Evolutionary conservation across 2,797 vertebrate genomes (phyloP).

Genomic region (Harpagifer antarcticus): DNA sequence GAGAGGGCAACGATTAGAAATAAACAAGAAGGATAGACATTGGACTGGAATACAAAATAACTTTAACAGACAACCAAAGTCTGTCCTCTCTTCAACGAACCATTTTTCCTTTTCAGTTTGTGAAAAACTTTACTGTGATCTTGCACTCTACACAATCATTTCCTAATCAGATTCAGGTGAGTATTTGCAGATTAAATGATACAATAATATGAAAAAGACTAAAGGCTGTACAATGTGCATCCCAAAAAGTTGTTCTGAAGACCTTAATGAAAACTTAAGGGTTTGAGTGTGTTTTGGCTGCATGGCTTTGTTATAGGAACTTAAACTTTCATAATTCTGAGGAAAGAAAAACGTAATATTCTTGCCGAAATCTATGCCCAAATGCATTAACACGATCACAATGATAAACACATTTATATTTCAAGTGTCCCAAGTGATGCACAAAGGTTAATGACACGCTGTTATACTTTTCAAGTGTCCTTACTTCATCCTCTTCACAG

Average conservation of each 20-base stretch:
- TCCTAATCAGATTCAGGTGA: neutral
- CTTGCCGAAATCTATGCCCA: no score
- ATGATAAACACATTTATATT: no score
- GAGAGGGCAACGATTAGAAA: constrained; percentile 8
- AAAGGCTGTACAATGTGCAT: neutral
- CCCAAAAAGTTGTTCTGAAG: no score
- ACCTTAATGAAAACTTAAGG: no score
- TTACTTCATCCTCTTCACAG: constrained; percentile 92
- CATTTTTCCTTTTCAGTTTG: neutral
- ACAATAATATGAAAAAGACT: neutral
- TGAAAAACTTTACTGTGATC: no score
- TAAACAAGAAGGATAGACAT: neutral
- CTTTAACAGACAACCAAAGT: neutral
- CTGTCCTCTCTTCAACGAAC: neutral
- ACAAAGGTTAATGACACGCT: neutral
- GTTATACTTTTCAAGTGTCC: neutral
- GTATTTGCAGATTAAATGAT: neutral
- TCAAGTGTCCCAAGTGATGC: no score
- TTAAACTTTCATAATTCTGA: no score
- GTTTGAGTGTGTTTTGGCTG: no score
- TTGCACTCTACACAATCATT: neutral
- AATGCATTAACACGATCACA: no score
- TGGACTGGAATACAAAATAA: neutral
- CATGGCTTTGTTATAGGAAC: no score
- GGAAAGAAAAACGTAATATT: no score